Conservation (phyloP, 1,140 invertebrate species). For the Drosophila carrolli region DNA sequence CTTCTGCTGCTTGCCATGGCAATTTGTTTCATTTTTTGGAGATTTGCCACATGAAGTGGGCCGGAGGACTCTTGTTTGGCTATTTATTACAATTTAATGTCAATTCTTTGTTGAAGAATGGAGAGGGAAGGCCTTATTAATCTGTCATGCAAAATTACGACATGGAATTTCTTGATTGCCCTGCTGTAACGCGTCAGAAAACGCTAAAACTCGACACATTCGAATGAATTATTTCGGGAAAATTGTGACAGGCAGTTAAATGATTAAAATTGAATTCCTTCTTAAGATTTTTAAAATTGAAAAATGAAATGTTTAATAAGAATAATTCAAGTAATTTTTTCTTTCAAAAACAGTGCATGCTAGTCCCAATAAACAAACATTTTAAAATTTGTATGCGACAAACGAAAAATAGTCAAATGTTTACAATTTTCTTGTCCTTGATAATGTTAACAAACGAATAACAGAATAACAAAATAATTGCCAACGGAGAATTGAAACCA, state of each 20-base stretch:
- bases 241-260: slow-evolving; percentile 1
- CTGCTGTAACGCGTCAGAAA: slow-evolving; percentile 30
- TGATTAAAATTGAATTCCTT: background rate
- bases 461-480: slow-evolving; percentile 37
- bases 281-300: background rate
- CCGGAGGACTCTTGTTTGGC: slow-evolving; percentile 39
- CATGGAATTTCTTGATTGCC: slow-evolving; percentile 41
- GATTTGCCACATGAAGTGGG: slow-evolving; percentile 34
- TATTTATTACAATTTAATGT: slow-evolving; percentile 76
- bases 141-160: slow-evolving; percentile 50
- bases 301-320: background rate
- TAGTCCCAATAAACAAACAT: slow-evolving; percentile 6
- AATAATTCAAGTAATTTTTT: too few species aligned
- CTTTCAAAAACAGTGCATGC: too few species aligned
- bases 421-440: slow-evolving; percentile 7
- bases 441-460: slow-evolving; percentile 18
- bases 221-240: slow-evolving; percentile 17
- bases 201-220: slow-evolving; percentile 25
- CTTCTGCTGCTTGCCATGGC: slow-evolving; percentile 32
- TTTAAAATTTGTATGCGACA: background rate
- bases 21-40: slow-evolving; percentile 39
- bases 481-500: slow-evolving; percentile 2
- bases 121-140: slow-evolving; percentile 26
- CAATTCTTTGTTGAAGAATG: slow-evolving; percentile 43
- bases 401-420: background rate